phyloP scores from a whole-genome alignment of 2,888 invertebrate species.

The Xestoiulus laeticollis region DNA sequence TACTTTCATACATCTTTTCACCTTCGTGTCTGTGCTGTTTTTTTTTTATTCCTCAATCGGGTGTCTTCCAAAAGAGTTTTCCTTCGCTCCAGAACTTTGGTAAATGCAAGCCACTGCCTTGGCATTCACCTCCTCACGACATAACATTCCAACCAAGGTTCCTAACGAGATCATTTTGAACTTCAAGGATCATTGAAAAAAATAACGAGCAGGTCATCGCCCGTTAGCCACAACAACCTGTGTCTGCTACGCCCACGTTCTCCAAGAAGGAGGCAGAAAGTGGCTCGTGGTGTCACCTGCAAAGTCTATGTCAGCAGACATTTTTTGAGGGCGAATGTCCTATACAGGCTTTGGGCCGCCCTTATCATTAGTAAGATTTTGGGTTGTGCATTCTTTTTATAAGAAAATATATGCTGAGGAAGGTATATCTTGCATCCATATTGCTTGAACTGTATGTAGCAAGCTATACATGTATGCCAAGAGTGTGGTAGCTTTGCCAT shows the following conservation, averaged over 20 bases:
- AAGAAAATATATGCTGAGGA: background rate
- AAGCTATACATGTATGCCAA: background rate
- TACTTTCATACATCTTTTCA: too few relatives aligned
- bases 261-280: background rate
- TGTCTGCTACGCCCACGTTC: slow-evolving; percentile 34
- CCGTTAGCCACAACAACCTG: slow-evolving; percentile 37
- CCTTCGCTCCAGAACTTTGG: background rate
- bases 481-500: background rate
- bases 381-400: background rate
- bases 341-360: background rate
- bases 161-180: slow-evolving; percentile 33
- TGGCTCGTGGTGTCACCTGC: slow-evolving; percentile 34
- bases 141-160: slow-evolving; percentile 23
- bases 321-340: background rate
- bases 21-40: background rate
- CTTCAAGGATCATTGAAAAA: slow-evolving; percentile 35
- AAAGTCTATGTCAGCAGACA: background rate
- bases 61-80: background rate
- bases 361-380: background rate
- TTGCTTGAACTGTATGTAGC: background rate
- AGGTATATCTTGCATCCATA: background rate
- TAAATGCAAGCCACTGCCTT: background rate
- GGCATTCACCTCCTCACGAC: background rate
- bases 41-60: background rate
- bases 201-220: slow-evolving; percentile 34